Conservation (phyloP, 2,113 vertebrate species). For the Cervus canadensis region DNA sequence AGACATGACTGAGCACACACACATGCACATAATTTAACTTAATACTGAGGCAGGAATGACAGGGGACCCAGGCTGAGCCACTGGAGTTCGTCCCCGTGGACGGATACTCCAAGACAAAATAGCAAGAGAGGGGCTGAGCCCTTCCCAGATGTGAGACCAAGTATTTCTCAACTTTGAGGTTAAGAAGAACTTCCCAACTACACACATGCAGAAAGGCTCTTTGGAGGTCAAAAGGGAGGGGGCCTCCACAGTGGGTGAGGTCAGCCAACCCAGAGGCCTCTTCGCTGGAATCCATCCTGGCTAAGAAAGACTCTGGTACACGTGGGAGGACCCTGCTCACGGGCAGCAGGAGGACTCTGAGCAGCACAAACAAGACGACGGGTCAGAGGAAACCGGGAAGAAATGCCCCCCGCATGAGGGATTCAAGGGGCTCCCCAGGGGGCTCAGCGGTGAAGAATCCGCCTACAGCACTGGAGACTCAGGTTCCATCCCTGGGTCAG, state of each 20-base stretch:
- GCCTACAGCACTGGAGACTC: background rate
- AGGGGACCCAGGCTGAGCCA: background rate
- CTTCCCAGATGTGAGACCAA: background rate
- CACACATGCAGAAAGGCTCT: fast-evolving
- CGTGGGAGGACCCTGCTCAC: background rate
- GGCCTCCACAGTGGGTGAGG: background rate
- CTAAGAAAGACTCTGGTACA: background rate
- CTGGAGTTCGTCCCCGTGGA: background rate
- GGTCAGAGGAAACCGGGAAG: background rate
- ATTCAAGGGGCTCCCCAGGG: background rate
- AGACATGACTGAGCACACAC: background rate
- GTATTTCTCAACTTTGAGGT: background rate
- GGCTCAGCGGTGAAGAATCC: background rate
- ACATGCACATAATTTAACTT: background rate
- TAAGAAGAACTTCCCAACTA: background rate
- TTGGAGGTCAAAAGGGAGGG: background rate
- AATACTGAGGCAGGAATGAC: background rate
- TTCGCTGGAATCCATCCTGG: background rate
- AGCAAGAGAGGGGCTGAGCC: background rate
- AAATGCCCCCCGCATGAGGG: background rate
- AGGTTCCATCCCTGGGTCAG: background rate
- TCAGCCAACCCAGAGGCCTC: background rate
- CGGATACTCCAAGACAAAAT: background rate
- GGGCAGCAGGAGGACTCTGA: background rate
- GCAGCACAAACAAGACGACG: background rate